Conservation (phyloP, 2,888 invertebrate genomes). For the Isotomurus palustris region DNA sequence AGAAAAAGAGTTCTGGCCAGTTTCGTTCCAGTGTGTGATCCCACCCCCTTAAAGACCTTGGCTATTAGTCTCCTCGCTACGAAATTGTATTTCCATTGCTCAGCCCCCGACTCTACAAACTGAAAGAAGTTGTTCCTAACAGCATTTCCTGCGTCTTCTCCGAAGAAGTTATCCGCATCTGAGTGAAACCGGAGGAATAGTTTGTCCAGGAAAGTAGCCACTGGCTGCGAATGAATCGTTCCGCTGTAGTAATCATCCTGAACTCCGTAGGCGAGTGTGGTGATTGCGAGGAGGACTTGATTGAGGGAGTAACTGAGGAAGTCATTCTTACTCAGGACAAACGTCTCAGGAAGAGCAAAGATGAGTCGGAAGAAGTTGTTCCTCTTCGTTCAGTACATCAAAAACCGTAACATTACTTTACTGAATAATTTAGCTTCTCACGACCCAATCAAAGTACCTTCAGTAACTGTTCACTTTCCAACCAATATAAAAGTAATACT, state of each 20-base stretch:
- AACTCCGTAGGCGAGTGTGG: slow-evolving; percentile 22
- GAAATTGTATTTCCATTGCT: slow-evolving; percentile 21
- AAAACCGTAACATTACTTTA: no score
- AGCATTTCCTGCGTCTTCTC: background rate
- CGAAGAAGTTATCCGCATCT: slow-evolving; percentile 32
- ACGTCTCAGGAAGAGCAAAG: slow-evolving; percentile 36
- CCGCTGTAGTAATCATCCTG: slow-evolving; percentile 1
- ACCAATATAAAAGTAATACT: no score
- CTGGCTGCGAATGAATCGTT: slow-evolving; percentile 22
- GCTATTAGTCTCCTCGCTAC: slow-evolving; percentile 31
- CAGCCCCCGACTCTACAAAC: slow-evolving; percentile 17
- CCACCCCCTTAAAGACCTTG: slow-evolving; percentile 34
- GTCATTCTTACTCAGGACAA: slow-evolving; percentile 30
- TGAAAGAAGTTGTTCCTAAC: slow-evolving; percentile 25
- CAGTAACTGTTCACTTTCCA: no score
- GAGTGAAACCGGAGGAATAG: slow-evolving; percentile 34
- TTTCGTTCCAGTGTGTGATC: slow-evolving; percentile 25
- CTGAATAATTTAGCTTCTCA: no score
- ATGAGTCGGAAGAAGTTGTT: slow-evolving; percentile 38
- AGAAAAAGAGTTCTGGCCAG: slow-evolving; percentile 29
- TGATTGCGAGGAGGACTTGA: slow-evolving; percentile 25
- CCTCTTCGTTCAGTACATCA: slow-evolving; percentile 39
- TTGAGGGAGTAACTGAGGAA: slow-evolving; percentile 32
- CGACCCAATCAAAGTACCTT: no score
- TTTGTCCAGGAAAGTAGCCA: slow-evolving; percentile 29